These are phyloP conservation scores for Montifringilla adamsi DNA, from an alignment of 2,113 vertebrate genomes.

Conservation along the genomic window DNA sequence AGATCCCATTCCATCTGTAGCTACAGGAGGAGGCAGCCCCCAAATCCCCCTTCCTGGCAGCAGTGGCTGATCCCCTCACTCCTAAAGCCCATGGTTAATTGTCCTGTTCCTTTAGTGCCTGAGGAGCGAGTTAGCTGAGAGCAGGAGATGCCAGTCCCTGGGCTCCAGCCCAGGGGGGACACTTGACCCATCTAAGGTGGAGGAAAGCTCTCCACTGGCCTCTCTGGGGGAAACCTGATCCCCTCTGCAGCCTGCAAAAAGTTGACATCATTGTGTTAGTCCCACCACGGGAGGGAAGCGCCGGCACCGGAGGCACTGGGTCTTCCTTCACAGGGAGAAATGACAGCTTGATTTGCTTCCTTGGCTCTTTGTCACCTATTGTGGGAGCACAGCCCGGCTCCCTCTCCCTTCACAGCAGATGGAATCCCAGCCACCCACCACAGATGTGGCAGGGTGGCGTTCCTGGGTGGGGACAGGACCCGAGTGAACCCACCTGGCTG, in stretches of 20 bases:
- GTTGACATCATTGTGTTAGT: constrained; percentile 43
- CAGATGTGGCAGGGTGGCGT: background rate
- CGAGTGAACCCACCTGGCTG: background rate
- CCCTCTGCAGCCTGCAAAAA: background rate
- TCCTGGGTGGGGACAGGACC: background rate
- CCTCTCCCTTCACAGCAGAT: background rate
- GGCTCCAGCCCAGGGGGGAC: background rate
- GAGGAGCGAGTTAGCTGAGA: background rate
- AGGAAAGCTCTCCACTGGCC: background rate
- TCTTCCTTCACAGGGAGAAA: constrained; percentile 14
- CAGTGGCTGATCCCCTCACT: background rate
- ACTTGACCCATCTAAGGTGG: constrained; percentile 20
- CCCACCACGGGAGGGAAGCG: background rate
- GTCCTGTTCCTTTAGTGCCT: background rate
- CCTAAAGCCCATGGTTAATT: background rate
- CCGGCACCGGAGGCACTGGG: background rate
- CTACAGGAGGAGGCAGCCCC: background rate
- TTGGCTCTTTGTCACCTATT: constrained; percentile 31
- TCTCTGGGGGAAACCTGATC: constrained; percentile 36
- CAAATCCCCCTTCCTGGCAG: background rate
- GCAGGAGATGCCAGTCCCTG: background rate
- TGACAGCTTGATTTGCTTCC: constrained; percentile 21
- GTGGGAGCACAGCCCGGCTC: background rate
- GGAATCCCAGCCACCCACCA: background rate
- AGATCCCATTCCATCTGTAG: background rate